These are phyloP conservation scores for Volucella zonaria DNA, from an alignment of 2,888 invertebrate genomes.

Conservation along the genomic window DNA sequence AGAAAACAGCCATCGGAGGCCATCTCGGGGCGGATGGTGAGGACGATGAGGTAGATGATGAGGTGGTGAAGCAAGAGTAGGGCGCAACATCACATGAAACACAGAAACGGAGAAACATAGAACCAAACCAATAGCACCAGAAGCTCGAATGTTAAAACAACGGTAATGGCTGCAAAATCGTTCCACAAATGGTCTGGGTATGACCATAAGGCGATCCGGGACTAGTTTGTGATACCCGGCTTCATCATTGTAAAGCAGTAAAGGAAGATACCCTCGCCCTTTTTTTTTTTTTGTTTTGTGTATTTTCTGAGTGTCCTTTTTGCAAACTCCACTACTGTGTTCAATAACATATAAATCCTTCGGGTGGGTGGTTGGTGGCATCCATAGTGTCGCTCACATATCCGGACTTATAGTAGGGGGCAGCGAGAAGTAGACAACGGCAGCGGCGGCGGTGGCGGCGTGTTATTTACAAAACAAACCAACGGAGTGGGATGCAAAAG, in stretches of 20 bases:
- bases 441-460: background rate
- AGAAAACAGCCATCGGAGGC: conserved; percentile 44
- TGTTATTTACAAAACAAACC: conserved; percentile 40
- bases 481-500: conserved; percentile 49
- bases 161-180: conserved; percentile 73
- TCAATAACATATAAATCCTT: conserved; percentile 72
- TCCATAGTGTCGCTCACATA: conserved; percentile 1
- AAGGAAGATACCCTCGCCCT: conserved; percentile 44
- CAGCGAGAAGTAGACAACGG: conserved; percentile 33
- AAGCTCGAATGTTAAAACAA: conserved; percentile 65
- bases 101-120: conserved; percentile 1
- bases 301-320: conserved; percentile 17
- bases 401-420: background rate
- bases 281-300: conserved; percentile 7
- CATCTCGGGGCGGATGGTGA: conserved; percentile 9
- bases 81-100: no score
- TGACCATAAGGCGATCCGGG: conserved; percentile 69
- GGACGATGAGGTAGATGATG: no score
- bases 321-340: conserved; percentile 46
- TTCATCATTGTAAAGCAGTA: conserved; percentile 71
- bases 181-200: conserved; percentile 70
- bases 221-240: conserved; percentile 58
- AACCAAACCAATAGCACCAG: conserved; percentile 18
- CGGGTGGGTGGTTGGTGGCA: conserved; percentile 18
- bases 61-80: no score